Conservation (phyloP, 2,888 invertebrate genomes). For the Odontothrips loti region DNA sequence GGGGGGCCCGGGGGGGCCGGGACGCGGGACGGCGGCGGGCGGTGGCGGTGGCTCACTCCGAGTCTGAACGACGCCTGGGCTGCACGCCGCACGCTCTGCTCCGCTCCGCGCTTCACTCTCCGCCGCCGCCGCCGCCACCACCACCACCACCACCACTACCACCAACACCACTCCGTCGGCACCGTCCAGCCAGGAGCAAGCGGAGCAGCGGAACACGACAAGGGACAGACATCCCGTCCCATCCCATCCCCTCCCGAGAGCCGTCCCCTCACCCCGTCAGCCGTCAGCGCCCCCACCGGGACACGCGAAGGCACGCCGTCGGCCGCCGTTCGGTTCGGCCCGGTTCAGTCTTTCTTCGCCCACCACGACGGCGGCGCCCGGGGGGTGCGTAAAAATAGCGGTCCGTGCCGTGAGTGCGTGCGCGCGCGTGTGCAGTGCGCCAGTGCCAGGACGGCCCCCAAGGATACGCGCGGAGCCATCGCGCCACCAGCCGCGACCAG, state of each 20-base stretch:
- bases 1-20: not conserved
- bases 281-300: not conserved
- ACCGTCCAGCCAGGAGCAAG: slow-evolving; percentile 3
- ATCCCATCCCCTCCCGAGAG: not conserved
- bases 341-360: not conserved
- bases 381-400: slow-evolving; percentile 18
- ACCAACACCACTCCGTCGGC: not conserved
- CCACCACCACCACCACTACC: not conserved
- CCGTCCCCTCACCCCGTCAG: not conserved
- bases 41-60: not conserved
- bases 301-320: not conserved
- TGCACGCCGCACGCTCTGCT: not conserved
- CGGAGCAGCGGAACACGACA: not conserved
- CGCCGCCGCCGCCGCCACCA: not conserved
- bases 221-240: not conserved
- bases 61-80: not conserved
- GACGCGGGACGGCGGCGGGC: not conserved
- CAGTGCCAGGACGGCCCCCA: not conserved
- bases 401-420: not conserved
- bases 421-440: not conserved
- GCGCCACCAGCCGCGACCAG: not conserved
- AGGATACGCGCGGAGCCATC: not conserved
- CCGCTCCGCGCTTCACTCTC: not conserved
- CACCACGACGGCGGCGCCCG: not conserved
- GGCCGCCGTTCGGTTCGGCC: not conserved